A percentile compares a stretch with the other conserved stretches of the same genome.
Evolutionary conservation across 1,140 invertebrate genomes (phyloP).

Genomic region (Eumaeus atala): DNA sequence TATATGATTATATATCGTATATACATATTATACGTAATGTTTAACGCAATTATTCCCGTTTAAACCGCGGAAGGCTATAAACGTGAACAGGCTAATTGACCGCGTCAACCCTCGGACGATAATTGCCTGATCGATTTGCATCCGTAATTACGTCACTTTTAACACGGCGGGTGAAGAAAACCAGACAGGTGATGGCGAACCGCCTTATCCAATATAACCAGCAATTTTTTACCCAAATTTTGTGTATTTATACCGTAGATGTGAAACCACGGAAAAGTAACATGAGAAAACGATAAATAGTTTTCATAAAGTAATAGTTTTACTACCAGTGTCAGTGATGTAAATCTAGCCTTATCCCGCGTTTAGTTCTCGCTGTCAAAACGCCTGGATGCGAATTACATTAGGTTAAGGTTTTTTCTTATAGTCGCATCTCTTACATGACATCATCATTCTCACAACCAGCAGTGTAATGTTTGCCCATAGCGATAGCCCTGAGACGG

Average conservation of each 20-base stretch:
- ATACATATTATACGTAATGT: conserved; percentile 5
- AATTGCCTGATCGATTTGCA: conserved; percentile 67
- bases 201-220: conserved; percentile 54
- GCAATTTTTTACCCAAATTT: conserved; percentile 42
- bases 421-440: too few relatives aligned
- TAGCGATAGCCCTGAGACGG: too few relatives aligned
- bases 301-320: too few relatives aligned
- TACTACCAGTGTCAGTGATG: too few relatives aligned
- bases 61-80: conserved; percentile 59
- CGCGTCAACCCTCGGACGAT: conserved; percentile 63
- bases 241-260: conserved; percentile 12
- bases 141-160: conserved; percentile 70
- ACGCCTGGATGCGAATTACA: too few relatives aligned
- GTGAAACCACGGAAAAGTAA: conserved; percentile 8
- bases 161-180: conserved; percentile 66
- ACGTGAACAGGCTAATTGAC: conserved; percentile 57
- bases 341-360: too few relatives aligned
- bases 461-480: too few relatives aligned
- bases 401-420: too few relatives aligned
- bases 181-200: conserved; percentile 57
- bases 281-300: not conserved
- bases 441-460: too few relatives aligned
- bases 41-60: conserved; percentile 44
- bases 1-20: too few relatives aligned
- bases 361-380: too few relatives aligned